A percentile compares a stretch with the other conserved stretches of the same genome.
Conservation (phyloP, 2,797 vertebrate species). For the Xenopus petersii region DNA sequence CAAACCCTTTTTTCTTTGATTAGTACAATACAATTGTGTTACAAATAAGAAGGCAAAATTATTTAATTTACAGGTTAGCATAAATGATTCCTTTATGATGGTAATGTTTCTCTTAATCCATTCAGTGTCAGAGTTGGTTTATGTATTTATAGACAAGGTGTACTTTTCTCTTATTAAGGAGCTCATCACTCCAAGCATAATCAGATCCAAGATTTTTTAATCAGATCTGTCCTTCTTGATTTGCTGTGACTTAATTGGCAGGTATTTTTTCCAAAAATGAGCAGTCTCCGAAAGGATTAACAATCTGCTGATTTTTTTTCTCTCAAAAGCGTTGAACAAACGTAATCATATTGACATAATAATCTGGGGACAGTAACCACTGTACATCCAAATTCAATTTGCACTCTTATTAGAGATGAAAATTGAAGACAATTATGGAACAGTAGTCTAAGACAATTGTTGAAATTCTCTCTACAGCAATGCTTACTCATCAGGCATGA, state of each 20-base stretch:
- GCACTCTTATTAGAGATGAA: constrained; percentile 4
- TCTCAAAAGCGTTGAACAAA: constrained; percentile 60
- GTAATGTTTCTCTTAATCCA: neutral
- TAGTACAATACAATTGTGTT: no score
- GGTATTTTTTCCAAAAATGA: constrained; percentile 70
- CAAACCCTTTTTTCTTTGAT: no score
- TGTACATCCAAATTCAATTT: constrained; percentile 58
- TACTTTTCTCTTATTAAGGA: constrained; percentile 3
- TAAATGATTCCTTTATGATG: neutral
- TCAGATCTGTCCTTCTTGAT: constrained; percentile 74
- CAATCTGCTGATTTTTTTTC: constrained; percentile 68
- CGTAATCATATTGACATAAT: constrained; percentile 70
- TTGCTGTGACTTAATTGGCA: constrained; percentile 76
- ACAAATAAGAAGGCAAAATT: no score
- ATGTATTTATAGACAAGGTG: neutral
- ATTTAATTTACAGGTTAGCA: no score
- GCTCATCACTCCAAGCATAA: constrained; percentile 77
- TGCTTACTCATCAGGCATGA: no score
- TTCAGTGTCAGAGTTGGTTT: neutral
- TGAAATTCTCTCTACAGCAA: no score
- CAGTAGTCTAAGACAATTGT: neutral
- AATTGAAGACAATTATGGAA: neutral
- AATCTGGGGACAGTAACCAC: constrained; percentile 58
- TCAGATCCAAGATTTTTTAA: constrained; percentile 77
- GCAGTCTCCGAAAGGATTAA: constrained; percentile 66